Percentiles rank a stretch among this genome's conserved stretches.
phyloP scores from a whole-genome alignment of 2,888 invertebrate species.

The Caenorhabditis sp. region DNA sequence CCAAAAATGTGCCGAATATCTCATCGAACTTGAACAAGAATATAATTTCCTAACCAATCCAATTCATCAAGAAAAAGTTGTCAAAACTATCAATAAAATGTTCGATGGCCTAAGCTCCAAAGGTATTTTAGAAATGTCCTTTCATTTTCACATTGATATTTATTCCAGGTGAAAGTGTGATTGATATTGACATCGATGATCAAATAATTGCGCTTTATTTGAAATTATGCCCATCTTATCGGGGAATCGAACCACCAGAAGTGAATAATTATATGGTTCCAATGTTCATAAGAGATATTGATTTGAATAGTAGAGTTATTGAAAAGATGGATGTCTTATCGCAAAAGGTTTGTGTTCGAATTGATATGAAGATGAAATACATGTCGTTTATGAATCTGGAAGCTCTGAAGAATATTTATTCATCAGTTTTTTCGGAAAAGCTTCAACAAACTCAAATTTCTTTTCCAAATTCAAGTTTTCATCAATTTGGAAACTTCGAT shows the following conservation, averaged over 20 bases:
- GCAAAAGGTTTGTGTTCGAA: no score
- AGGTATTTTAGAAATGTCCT: no score
- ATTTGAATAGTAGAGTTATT: constrained; percentile 33
- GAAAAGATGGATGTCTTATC: constrained; percentile 69
- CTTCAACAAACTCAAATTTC: no score
- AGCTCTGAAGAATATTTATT: no score
- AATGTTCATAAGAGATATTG: constrained; percentile 54
- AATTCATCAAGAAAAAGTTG: constrained; percentile 43
- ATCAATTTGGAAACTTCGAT: no score
- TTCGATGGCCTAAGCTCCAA: constrained; percentile 56
- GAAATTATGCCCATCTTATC: constrained; percentile 64
- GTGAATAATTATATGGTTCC: constrained; percentile 64
- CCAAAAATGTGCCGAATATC: constrained; percentile 68
- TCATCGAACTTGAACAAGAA: constrained; percentile 66
- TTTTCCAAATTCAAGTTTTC: no score
- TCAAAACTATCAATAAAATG: constrained; percentile 55
- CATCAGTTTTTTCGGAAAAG: no score
- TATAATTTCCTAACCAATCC: constrained; percentile 49
- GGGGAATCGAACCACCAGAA: constrained; percentile 64
- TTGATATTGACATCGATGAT: constrained; percentile 44
- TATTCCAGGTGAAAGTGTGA: constrained; percentile 62
- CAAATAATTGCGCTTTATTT: constrained; percentile 58
- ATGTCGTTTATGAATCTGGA: no score
- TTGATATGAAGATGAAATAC: no score
- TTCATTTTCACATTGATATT: no score